phyloP scores from a whole-genome alignment of 2,797 vertebrate genomes.

The Danio albolineatus region DNA sequence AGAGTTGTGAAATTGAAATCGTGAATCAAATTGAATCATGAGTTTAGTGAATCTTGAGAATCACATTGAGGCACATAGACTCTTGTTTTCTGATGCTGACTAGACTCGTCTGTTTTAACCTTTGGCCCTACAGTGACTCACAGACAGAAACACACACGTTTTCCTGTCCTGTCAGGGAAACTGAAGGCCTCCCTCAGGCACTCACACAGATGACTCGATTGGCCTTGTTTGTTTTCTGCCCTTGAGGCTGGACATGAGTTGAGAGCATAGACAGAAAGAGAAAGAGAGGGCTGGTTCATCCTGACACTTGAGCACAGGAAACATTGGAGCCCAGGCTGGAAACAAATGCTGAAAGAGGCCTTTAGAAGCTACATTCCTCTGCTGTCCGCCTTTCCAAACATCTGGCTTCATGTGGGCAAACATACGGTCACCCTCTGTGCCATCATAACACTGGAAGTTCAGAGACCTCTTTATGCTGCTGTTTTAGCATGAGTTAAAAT shows the following conservation, averaged over 20 bases:
- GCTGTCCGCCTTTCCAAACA: slow-evolving; percentile 19
- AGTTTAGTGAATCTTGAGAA: no score
- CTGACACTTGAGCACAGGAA: slow-evolving; percentile 35
- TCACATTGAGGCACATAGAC: not conserved
- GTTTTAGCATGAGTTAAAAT: not conserved
- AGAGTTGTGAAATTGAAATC: no score
- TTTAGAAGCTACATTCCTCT: slow-evolving; percentile 22
- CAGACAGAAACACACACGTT: not conserved
- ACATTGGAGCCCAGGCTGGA: slow-evolving; percentile 9
- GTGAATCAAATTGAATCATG: no score
- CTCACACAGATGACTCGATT: slow-evolving; percentile 53
- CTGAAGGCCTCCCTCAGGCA: slow-evolving; percentile 53
- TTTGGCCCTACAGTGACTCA: not conserved
- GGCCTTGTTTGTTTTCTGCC: slow-evolving; percentile 46
- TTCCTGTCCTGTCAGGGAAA: slow-evolving; percentile 45
- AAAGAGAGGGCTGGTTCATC: not conserved
- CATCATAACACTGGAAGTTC: slow-evolving; percentile 4
- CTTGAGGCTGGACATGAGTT: not conserved
- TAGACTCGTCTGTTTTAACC: slow-evolving; percentile 19
- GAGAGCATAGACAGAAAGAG: not conserved
- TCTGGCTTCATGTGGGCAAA: slow-evolving; percentile 11
- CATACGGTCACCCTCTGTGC: not conserved
- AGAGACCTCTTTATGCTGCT: not conserved
- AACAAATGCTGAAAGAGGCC: slow-evolving; percentile 10
- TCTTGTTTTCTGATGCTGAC: slow-evolving; percentile 23